Percentiles rank a stretch among this genome's conserved stretches.
Evolutionary conservation across 2,797 vertebrate species (phyloP).

Genomic region (Pangasius djambal): DNA sequence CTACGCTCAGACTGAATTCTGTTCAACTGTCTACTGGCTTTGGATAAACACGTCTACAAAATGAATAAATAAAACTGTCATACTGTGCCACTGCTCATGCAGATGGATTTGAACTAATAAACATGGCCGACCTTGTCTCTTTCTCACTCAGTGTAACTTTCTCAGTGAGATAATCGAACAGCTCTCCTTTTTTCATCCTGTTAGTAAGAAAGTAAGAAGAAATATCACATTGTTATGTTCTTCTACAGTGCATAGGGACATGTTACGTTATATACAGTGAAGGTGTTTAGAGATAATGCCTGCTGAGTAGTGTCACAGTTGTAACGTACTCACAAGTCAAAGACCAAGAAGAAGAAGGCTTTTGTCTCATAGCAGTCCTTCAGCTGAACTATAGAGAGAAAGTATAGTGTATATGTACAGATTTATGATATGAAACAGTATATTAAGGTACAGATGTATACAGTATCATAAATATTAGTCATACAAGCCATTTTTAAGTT

Average conservation of each 20-base stretch:
- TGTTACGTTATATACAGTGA: background rate
- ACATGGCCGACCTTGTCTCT: constrained; percentile 89
- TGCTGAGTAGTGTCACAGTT: background rate
- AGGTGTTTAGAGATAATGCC: background rate
- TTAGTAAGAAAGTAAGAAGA: background rate
- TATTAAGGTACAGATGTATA: background rate
- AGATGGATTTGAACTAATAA: background rate
- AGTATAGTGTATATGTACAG: background rate
- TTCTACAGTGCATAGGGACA: background rate
- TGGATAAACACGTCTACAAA: background rate
- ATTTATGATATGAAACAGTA: background rate
- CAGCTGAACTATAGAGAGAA: constrained; percentile 88
- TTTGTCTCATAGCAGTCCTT: constrained; percentile 94
- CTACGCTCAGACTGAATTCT: background rate
- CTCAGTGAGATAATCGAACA: constrained; percentile 98
- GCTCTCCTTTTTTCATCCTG: constrained; percentile 96
- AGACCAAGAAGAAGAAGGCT: constrained; percentile 96
- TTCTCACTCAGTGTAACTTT: constrained; percentile 96
- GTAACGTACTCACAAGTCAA: constrained; percentile 89
- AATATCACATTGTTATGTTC: background rate
- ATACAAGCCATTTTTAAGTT: background rate
- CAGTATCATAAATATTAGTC: background rate
- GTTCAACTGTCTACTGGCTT: background rate
- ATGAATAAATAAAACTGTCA: background rate
- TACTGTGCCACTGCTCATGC: background rate